Percentiles rank a stretch among this genome's conserved stretches.
These are phyloP conservation scores for Chrysodeixis includens DNA, from an alignment of 2,888 invertebrate genomes.

Conservation along the genomic window DNA sequence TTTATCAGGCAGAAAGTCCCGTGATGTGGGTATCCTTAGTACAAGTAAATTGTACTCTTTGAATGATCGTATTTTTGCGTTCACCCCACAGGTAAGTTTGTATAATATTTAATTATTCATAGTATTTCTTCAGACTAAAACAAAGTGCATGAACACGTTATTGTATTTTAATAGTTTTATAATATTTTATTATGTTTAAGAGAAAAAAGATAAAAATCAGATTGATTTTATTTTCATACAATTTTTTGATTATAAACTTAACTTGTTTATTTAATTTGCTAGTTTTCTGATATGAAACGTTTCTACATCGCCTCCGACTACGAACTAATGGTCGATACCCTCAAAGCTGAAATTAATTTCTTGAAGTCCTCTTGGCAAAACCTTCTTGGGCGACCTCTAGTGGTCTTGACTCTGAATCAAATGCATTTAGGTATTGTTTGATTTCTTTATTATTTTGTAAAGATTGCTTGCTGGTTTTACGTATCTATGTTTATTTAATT, in stretches of 20 bases:
- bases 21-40: conserved; percentile 98
- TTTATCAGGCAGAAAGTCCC: conserved; percentile 97
- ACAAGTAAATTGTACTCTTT: conserved; percentile 99
- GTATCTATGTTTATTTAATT: conserved; percentile 51
- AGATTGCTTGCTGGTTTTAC: conserved; percentile 69
- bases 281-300: conserved; percentile 99
- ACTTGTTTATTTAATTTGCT: conserved; percentile 68
- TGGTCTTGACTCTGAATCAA: conserved; percentile 96
- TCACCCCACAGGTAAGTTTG: conserved; percentile 97
- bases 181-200: background rate
- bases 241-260: conserved; percentile 36
- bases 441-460: conserved; percentile 59
- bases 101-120: background rate
- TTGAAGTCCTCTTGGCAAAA: conserved; percentile 99
- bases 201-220: conserved; percentile 14
- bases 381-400: conserved; percentile 98
- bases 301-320: conserved; percentile 99
- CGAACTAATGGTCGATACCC: conserved; percentile 99
- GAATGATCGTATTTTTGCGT: conserved; percentile 98
- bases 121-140: background rate
- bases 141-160: too few species aligned
- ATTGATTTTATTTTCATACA: conserved; percentile 8
- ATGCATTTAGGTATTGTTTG: conserved; percentile 94
- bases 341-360: conserved; percentile 99
- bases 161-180: background rate